Evolutionary conservation across 2,888 invertebrate genomes (phyloP), one percentile per base, ranked within the genome.

Genomic region (Andrena praecox): DNA sequence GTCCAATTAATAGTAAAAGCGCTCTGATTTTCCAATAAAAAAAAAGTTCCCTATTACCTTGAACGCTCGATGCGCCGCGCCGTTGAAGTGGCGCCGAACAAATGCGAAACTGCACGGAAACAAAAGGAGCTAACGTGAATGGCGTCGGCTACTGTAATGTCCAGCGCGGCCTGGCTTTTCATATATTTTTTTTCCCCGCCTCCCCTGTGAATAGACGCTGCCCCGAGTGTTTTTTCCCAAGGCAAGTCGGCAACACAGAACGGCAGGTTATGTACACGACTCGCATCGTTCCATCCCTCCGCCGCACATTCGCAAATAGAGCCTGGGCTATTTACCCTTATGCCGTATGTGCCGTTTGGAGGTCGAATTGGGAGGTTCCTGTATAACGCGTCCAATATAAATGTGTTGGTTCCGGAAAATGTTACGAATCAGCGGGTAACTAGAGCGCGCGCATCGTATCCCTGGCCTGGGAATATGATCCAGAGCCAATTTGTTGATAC

Each of bases 361-460:
- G 48, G 70, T 73, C 80, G 77, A 70, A 73, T 80, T 62, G 71
- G 64, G 67, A 7, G 62, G 4, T 16, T 8, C 29, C 60, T 52
- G 62, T 74, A 59, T 74, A 87, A 86, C 85, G 54, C 48, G 71
- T 56, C 68, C 73, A 77, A 83, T 83, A 82, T 82, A 82, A 83
- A 77, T 69, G 83, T 56, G 35, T 77, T 72, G 73, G 66, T 59
- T 71, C 56, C 33, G 70, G 56, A 74, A 77, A 82, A 83, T 67
- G 82, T 82, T 83, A 71, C 82, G 83, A 78, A 83, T 78, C 83
- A 60, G 12, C 72, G 48, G 60, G 31, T 31, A 73, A 81, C 64
- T 59, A 52, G 42, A 52, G 16, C 35, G 54, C 48, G 68, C 42
- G 68, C 54, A 63, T 64, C 62, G 29, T 16, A 42, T 69, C 10